These are phyloP conservation scores for Tupiocoris notatus DNA, from an alignment of 2,888 invertebrate genomes.

Conservation along the genomic window DNA sequence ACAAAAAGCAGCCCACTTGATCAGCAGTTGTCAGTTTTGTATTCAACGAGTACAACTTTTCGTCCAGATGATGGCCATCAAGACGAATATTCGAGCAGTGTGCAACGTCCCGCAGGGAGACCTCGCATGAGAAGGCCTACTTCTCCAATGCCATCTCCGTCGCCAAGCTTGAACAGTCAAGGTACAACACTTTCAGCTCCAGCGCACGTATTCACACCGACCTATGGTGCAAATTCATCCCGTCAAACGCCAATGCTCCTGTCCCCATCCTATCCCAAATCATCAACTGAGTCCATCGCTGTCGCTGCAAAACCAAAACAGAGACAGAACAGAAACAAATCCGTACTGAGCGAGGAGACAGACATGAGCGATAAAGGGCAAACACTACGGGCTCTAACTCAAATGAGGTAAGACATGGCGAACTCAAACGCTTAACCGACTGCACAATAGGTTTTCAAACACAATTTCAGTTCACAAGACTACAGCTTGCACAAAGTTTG, in stretches of 20 bases:
- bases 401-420: slow-evolving; percentile 41
- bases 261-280: slow-evolving; percentile 20
- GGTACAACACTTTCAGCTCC: slow-evolving; percentile 13
- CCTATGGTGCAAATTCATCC: slow-evolving; percentile 17
- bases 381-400: slow-evolving; percentile 44
- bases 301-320: slow-evolving; percentile 21
- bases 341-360: slow-evolving; percentile 31
- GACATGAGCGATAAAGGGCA: slow-evolving; percentile 42
- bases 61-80: not conserved
- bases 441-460: too few species aligned
- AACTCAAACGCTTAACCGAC: not conserved
- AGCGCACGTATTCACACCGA: slow-evolving; percentile 1
- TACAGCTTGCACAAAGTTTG: too few species aligned
- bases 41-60: not conserved
- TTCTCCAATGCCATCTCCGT: slow-evolving; percentile 6
- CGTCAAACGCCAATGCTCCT: slow-evolving; percentile 21
- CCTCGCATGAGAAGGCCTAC: slow-evolving; percentile 21
- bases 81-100: not conserved
- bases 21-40: not conserved
- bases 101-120: not conserved
- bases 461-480: not conserved
- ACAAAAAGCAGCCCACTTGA: not conserved
- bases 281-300: slow-evolving; percentile 18
- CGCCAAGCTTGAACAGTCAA: not conserved
- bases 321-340: slow-evolving; percentile 39